A percentile compares a stretch with the other conserved stretches of the same genome.
These are phyloP conservation scores for Montipora foliosa DNA, from an alignment of 64 coral and sea anemone genomes.

Conservation along the genomic window DNA sequence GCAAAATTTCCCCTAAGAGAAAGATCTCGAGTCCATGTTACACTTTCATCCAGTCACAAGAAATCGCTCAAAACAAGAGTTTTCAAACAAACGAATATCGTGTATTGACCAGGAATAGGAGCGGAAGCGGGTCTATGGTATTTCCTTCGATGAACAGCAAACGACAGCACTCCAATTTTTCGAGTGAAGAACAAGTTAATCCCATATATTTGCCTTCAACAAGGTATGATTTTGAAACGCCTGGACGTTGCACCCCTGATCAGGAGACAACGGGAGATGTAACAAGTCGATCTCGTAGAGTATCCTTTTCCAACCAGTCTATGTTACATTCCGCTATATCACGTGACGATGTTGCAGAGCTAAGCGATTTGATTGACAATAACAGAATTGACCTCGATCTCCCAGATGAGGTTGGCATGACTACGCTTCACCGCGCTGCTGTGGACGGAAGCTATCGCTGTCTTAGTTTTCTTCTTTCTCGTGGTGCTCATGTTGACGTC, in stretches of 20 bases:
- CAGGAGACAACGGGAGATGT: background rate
- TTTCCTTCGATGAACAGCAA: background rate
- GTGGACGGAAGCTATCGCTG: conserved; percentile 73
- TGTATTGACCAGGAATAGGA: background rate
- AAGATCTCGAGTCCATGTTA: background rate
- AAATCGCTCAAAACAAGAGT: background rate
- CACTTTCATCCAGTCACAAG: background rate
- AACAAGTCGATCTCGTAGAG: background rate
- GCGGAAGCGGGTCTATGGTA: conserved; percentile 14
- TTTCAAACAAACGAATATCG: background rate
- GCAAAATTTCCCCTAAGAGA: background rate
- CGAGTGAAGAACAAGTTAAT: background rate
- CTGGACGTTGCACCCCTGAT: background rate
- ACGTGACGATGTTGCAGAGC: conserved; percentile 62
- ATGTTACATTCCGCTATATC: conserved; percentile 33
- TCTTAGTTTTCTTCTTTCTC: conserved; percentile 66
- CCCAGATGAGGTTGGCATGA: conserved; percentile 60
- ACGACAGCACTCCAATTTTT: background rate
- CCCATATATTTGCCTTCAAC: background rate
- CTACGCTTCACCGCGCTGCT: conserved; percentile 72
- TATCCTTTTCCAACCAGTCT: conserved; percentile 17
- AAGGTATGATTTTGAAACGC: background rate
- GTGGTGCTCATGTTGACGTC: conserved; percentile 60
- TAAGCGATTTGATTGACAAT: conserved; percentile 39
- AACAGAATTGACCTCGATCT: background rate